Evolutionary conservation across 2,797 vertebrate genomes (phyloP).

Genomic region (Danio choprae): DNA sequence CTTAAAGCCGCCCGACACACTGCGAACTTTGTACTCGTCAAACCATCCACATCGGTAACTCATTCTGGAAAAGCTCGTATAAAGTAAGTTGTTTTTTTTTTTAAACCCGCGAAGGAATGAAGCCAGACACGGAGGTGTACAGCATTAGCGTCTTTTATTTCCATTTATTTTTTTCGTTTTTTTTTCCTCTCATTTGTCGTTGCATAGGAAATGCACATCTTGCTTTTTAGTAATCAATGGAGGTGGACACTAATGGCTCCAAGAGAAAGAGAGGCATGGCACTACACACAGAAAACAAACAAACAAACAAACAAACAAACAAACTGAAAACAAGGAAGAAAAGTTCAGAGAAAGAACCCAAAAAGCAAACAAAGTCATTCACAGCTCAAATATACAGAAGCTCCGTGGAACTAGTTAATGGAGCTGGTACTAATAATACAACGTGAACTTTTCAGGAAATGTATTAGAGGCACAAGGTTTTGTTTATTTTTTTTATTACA

Average conservation of each 20-base stretch:
- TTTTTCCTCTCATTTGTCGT: slow-evolving; percentile 76
- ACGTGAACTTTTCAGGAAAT: slow-evolving; percentile 88
- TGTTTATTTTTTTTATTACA: slow-evolving; percentile 64
- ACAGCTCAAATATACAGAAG: slow-evolving; percentile 72
- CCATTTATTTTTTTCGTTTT: slow-evolving; percentile 75
- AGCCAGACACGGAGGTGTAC: slow-evolving; percentile 66
- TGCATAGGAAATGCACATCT: slow-evolving; percentile 99
- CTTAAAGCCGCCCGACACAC: slow-evolving; percentile 44
- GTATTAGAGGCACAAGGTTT: slow-evolving; percentile 85
- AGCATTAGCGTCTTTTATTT: slow-evolving; percentile 99
- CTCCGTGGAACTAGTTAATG: slow-evolving; percentile 90
- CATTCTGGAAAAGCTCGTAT: slow-evolving; percentile 18
- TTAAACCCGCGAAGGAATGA: slow-evolving; percentile 38
- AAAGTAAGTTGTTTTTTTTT: neutral
- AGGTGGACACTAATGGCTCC: slow-evolving; percentile 91
- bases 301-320: slow-evolving; percentile 11
- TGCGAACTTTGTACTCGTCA: slow-evolving; percentile 42
- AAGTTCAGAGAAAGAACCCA: slow-evolving; percentile 13
- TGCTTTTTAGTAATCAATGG: slow-evolving; percentile 97
- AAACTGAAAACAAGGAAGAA: neutral
- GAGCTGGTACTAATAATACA: slow-evolving; percentile 76
- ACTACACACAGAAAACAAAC: slow-evolving; percentile 38
- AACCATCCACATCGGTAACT: slow-evolving; percentile 40
- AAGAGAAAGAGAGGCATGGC: slow-evolving; percentile 53
- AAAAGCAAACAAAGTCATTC: slow-evolving; percentile 41